phyloP scores from a whole-genome alignment of 2,888 invertebrate genomes.

The Cecidostiba fungosa region DNA sequence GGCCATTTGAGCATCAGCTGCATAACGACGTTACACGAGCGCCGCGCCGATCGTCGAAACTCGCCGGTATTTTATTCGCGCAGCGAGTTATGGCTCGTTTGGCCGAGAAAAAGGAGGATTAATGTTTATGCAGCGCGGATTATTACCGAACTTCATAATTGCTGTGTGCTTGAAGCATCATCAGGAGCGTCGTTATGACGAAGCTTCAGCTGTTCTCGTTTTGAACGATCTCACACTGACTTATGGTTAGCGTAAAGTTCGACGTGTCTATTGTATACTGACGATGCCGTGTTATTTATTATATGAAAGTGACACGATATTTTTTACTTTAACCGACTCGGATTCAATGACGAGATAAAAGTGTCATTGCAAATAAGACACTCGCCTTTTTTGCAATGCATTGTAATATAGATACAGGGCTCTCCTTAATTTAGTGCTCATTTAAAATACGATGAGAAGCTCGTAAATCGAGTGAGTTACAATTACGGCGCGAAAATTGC shows the following conservation, averaged over 20 bases:
- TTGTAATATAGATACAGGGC: neutral
- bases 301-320: neutral
- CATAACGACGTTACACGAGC: slow-evolving; percentile 29
- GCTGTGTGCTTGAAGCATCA: neutral
- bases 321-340: too few species aligned
- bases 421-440: neutral
- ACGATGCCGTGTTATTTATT: neutral
- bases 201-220: neutral
- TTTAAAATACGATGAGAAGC: slow-evolving; percentile 21
- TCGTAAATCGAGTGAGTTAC: slow-evolving; percentile 35
- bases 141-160: slow-evolving; percentile 52
- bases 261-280: neutral
- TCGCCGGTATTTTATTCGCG: slow-evolving; percentile 3
- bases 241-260: neutral
- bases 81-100: slow-evolving; percentile 45
- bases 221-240: neutral
- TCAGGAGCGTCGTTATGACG: neutral
- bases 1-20: slow-evolving; percentile 26
- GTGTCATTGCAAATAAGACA: neutral
- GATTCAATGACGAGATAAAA: neutral
- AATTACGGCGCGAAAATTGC: slow-evolving; percentile 52
- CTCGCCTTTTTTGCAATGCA: neutral
- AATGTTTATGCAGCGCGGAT: slow-evolving; percentile 46
- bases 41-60: neutral
- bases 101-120: slow-evolving; percentile 36